Conservation (phyloP, 1,140 invertebrate genomes). For the Panulirus ornatus region DNA sequence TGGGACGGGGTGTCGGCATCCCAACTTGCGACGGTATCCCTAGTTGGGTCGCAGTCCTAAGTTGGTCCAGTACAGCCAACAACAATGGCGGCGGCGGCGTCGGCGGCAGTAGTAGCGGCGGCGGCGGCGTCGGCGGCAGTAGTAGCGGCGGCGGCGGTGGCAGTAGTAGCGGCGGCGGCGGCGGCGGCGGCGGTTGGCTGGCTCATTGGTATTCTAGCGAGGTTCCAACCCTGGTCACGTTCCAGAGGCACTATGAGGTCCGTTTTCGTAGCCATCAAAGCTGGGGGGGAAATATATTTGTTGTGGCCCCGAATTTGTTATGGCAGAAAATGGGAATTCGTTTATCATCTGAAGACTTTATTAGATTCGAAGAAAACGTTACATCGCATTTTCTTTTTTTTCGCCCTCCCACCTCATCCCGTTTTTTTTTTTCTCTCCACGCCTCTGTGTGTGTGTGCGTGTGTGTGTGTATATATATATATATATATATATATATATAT, state of each 20-base stretch:
- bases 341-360: constrained; percentile 23
- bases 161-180: not conserved
- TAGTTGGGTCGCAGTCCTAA: not conserved
- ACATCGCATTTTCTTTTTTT: not conserved
- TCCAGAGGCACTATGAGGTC: constrained; percentile 34
- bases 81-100: not conserved
- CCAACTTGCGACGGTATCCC: too few relatives aligned
- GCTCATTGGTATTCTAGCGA: constrained; percentile 8
- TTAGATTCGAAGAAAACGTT: not conserved
- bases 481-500: too few relatives aligned
- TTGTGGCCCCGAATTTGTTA: constrained; percentile 40
- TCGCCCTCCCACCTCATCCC: too few relatives aligned
- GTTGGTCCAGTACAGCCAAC: too few relatives aligned
- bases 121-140: not conserved
- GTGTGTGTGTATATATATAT: too few relatives aligned
- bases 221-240: constrained; percentile 19
- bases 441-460: too few relatives aligned
- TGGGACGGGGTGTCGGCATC: too few relatives aligned
- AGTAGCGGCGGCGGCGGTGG: not conserved
- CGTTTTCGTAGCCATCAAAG: constrained; percentile 47
- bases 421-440: too few relatives aligned
- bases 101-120: not conserved
- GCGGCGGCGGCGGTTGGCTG: not conserved
- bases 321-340: constrained; percentile 37
- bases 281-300: constrained; percentile 45